phyloP scores from a whole-genome alignment of 1,140 invertebrate genomes.

The Nephila pilipes region DNA sequence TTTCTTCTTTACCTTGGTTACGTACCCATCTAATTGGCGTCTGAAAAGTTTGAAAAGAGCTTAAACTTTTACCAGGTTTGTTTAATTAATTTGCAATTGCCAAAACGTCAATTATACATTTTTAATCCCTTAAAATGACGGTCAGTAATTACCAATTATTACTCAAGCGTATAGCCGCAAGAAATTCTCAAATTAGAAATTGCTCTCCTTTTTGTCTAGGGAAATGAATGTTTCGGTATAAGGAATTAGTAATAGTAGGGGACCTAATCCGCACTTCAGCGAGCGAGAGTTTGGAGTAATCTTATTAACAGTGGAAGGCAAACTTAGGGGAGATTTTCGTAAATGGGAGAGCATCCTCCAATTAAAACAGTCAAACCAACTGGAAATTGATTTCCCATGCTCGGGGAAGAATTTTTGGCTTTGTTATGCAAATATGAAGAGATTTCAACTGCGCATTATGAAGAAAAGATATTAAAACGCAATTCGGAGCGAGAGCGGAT shows the following conservation, averaged over 20 bases:
- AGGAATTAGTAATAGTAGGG: neutral
- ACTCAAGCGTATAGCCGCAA: neutral
- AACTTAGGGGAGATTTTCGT: neutral
- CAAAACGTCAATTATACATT: neutral
- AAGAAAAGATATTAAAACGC: neutral
- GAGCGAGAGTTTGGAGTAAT: neutral
- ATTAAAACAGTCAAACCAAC: constrained; percentile 35
- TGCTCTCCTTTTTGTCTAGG: neutral
- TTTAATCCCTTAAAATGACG: neutral
- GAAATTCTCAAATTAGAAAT: neutral
- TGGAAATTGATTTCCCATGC: constrained; percentile 22
- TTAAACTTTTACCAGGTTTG: neutral
- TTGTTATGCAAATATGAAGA: constrained; percentile 1
- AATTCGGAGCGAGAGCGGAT: neutral
- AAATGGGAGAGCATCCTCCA: neutral
- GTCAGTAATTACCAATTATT: neutral
- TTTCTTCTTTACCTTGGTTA: too few species aligned
- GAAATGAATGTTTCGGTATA: neutral
- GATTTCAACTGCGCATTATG: neutral
- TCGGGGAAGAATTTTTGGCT: neutral
- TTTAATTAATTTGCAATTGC: constrained; percentile 27
- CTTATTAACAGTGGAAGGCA: neutral
- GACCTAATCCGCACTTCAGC: neutral
- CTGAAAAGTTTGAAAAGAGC: neutral
- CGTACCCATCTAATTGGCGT: neutral